Conservation (phyloP, 2,113 vertebrate genomes). For the Leptocoma aspasia region DNA sequence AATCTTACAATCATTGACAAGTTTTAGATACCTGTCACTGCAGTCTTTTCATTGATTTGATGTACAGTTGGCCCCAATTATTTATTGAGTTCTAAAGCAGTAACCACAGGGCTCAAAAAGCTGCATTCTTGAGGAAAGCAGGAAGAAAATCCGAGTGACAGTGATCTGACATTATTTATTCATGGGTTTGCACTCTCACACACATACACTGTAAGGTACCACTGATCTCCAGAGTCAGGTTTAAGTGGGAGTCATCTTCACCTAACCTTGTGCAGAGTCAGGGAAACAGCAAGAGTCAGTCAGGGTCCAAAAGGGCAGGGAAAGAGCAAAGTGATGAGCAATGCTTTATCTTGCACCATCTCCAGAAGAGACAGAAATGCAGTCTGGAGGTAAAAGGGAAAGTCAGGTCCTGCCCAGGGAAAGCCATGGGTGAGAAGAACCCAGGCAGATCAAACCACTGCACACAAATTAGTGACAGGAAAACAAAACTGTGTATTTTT, state of each 20-base stretch:
- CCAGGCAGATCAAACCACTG: neutral
- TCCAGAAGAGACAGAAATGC: neutral
- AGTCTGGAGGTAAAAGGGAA: neutral
- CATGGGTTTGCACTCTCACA: neutral
- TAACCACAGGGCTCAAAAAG: neutral
- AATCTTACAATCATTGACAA: neutral
- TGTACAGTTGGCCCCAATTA: neutral
- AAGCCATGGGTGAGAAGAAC: neutral
- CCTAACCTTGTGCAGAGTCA: neutral
- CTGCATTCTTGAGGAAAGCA: neutral
- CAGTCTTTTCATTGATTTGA: neutral
- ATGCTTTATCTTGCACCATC: neutral
- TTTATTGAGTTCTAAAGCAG: neutral
- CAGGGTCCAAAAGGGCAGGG: neutral
- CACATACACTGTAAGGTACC: neutral
- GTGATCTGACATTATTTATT: neutral
- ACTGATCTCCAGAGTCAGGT: neutral
- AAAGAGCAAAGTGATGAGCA: neutral
- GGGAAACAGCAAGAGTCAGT: neutral
- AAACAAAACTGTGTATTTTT: neutral
- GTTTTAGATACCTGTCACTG: neutral
- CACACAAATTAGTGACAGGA: too few species aligned
- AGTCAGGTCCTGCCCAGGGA: neutral
- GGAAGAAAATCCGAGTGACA: rapidly evolving
- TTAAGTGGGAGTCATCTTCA: neutral